A percentile compares a stretch with the other conserved stretches of the same genome.
Evolutionary conservation across 2,113 vertebrate species (phyloP).

Genomic region (Hirundichthys speculiger): DNA sequence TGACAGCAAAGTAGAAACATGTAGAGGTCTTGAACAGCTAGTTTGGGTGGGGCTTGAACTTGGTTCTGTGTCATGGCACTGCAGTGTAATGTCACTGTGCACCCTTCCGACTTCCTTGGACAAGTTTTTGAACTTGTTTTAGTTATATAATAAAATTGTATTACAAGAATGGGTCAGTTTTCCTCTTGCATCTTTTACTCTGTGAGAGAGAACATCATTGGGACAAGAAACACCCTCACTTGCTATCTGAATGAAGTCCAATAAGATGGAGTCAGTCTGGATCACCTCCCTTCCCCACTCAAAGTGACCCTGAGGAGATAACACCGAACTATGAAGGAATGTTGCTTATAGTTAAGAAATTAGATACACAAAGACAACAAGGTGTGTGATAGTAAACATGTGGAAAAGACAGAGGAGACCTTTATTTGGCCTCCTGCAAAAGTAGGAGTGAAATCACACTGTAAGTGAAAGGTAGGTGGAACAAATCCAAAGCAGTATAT

Average conservation of each 20-base stretch:
- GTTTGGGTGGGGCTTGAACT: too few relatives aligned
- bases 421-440: slow-evolving; percentile 26
- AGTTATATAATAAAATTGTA: too few relatives aligned
- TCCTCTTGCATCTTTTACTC: too few relatives aligned
- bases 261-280: slow-evolving; percentile 56
- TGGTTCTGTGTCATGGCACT: too few relatives aligned
- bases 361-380: slow-evolving; percentile 14
- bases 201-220: neutral
- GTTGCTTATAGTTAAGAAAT: slow-evolving; percentile 40
- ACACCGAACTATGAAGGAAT: slow-evolving; percentile 33
- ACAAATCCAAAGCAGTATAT: slow-evolving; percentile 21
- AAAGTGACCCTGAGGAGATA: slow-evolving; percentile 64
- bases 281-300: slow-evolving; percentile 52
- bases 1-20: too few relatives aligned
- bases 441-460: slow-evolving; percentile 26
- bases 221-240: slow-evolving; percentile 51
- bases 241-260: slow-evolving; percentile 59
- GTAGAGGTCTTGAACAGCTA: too few relatives aligned
- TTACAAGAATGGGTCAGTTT: too few relatives aligned
- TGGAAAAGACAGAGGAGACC: slow-evolving; percentile 35
- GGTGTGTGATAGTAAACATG: slow-evolving; percentile 43
- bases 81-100: too few relatives aligned
- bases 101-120: too few relatives aligned
- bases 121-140: too few relatives aligned
- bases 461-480: slow-evolving; percentile 10